Evolutionary conservation across 2,113 vertebrate genomes (phyloP), one percentile per base, ranked within the genome.

Genomic region (Ceuthmochares aereus): DNA sequence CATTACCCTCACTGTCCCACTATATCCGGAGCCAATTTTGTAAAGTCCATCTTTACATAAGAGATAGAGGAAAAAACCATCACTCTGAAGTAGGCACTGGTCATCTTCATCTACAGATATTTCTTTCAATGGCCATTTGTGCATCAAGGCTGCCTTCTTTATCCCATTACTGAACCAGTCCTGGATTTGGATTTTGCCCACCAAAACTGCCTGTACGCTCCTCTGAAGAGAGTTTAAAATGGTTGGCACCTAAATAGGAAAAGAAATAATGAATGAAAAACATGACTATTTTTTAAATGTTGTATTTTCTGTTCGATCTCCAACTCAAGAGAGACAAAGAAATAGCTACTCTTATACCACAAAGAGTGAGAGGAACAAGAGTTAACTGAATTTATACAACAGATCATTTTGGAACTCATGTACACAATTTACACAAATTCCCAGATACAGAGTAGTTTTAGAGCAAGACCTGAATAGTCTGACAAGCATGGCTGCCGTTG

Each of bases 91-190:
- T 37, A 99, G 98, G 95, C 99, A 99, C 75, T 98, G 99, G 91
- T 99, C 99, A 75, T 99, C 99, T 88, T 99, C 99, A 93, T 99
- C 99, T 49, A 99, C 99, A 96, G 98, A 97, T 94, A 99, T 98
- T 96, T 99, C 99, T 95, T 99, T 99, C 93, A 99, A 96, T 54
- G 98, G 97, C 99, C 99, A 99, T 94, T 99, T 99, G 97, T 99
- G 99, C 99, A 99, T 99, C 90, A 99, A 98, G 83, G 99, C 99
- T 59, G 99, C 99, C 79, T 99, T 99, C 97, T 99, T 99, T 98
- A 99, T 99, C 60, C 99, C 99, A 87, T 99, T 99, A 89, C 99
- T 99, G 95, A 99, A 99, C 99, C 99, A 99, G 95, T 99, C 99
- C 95, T 99, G 99, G 97, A 99, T 99, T 97, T 99, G 99, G 92